phyloP scores from a whole-genome alignment of 1,140 invertebrate species.

The Carposina sasakii region DNA sequence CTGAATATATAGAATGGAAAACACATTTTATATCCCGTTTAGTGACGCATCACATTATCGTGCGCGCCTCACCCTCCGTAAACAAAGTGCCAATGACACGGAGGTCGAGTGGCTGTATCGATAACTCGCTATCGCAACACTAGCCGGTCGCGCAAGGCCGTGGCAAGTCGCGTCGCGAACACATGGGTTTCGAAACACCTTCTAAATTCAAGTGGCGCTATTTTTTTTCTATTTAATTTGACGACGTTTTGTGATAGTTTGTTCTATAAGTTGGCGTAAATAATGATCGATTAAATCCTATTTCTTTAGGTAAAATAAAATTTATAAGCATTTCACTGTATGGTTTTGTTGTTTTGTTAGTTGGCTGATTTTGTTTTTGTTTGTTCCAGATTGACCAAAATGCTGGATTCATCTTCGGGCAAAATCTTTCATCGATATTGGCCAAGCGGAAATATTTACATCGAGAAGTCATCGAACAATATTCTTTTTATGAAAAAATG shows the following conservation, averaged over 20 bases:
- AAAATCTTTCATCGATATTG: too few relatives aligned
- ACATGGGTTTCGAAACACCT: constrained; percentile 45
- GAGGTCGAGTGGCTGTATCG: constrained; percentile 54
- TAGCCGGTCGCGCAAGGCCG: constrained; percentile 60
- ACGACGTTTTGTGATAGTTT: too few relatives aligned
- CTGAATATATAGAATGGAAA: too few relatives aligned
- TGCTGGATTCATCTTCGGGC: constrained; percentile 42
- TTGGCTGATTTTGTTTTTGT: constrained; percentile 21
- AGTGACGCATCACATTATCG: too few relatives aligned
- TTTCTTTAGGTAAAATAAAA: too few relatives aligned
- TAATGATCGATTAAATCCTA: too few relatives aligned
- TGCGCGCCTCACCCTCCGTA: constrained; percentile 42
- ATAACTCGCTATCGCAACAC: constrained; percentile 48
- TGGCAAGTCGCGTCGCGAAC: constrained; percentile 50
- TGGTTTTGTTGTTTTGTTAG: neutral
- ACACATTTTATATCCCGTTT: too few relatives aligned
- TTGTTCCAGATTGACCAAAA: constrained; percentile 56
- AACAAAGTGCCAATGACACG: constrained; percentile 67
- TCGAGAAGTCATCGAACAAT: too few relatives aligned
- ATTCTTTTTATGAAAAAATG: too few relatives aligned
- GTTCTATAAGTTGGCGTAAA: too few relatives aligned
- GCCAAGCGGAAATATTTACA: too few relatives aligned
- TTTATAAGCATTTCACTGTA: constrained; percentile 11
- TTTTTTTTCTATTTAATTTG: too few relatives aligned
- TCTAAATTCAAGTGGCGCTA: constrained; percentile 41